These are phyloP conservation scores for Oreocharis arfaki DNA, from an alignment of 2,113 vertebrate species.

Conservation along the genomic window DNA sequence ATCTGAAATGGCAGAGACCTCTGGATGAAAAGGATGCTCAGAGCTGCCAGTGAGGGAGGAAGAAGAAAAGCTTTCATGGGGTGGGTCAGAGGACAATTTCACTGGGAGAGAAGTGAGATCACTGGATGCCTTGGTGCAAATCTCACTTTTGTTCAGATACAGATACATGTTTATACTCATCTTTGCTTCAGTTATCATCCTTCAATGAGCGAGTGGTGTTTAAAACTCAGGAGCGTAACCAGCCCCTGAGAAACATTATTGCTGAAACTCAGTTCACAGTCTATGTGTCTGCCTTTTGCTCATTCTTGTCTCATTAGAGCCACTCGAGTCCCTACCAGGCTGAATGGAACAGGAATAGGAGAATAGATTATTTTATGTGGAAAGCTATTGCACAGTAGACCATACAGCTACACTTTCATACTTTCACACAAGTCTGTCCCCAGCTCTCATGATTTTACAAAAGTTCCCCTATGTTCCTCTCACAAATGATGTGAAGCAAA, in stretches of 20 bases:
- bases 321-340: neutral
- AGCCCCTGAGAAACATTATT: neutral
- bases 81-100: neutral
- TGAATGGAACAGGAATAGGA: neutral
- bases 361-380: conserved; percentile 12
- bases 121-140: neutral
- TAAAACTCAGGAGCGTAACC: neutral
- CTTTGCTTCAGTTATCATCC: neutral
- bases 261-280: neutral
- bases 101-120: neutral
- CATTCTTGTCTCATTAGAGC: neutral
- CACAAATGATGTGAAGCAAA: neutral
- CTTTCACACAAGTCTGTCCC: neutral
- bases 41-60: neutral
- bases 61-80: neutral
- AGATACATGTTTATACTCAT: neutral
- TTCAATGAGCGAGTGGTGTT: neutral
- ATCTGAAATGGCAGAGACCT: conserved; percentile 4
- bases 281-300: neutral
- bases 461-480: neutral
- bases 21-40: neutral
- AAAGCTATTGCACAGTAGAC: neutral
- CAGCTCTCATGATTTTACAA: neutral
- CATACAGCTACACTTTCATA: neutral
- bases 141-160: neutral